Conservation (phyloP, 2,113 vertebrate species). For the Cinclus cinclus region DNA sequence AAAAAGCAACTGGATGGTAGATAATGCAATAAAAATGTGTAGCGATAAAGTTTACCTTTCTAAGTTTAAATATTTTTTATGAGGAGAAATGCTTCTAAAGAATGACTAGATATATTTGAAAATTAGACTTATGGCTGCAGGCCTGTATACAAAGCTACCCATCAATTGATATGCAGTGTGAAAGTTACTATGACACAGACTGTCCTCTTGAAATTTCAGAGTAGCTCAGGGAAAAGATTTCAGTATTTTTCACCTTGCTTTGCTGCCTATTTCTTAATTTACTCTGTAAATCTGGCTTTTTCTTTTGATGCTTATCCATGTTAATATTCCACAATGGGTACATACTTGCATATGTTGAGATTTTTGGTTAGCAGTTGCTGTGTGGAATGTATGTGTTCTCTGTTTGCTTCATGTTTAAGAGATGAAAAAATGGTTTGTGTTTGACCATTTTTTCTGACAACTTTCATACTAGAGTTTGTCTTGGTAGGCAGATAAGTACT, state of each 20-base stretch:
- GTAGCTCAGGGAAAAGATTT: not conserved
- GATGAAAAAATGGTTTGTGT: not conserved
- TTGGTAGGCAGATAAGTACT: not conserved
- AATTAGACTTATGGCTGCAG: not conserved
- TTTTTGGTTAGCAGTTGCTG: not conserved
- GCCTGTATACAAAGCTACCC: not conserved
- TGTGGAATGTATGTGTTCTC: not conserved
- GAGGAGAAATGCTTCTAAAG: not conserved
- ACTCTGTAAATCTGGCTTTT: not conserved
- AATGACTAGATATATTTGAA: not conserved
- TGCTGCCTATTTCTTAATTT: not conserved
- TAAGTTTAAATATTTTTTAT: not conserved
- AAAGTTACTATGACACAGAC: not conserved
- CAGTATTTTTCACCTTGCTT: not conserved
- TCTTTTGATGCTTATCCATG: not conserved
- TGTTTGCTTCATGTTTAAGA: not conserved
- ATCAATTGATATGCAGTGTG: not conserved
- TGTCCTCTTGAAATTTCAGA: not conserved
- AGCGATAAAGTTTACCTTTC: not conserved
- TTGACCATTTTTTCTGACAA: not conserved
- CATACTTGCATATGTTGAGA: not conserved
- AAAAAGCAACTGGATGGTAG: not conserved
- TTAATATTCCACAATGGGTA: not conserved
- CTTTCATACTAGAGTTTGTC: not conserved
- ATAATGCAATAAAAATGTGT: not conserved